Conservation (phyloP, 2,888 invertebrate genomes). For the Sarcophaga caerulescens region DNA sequence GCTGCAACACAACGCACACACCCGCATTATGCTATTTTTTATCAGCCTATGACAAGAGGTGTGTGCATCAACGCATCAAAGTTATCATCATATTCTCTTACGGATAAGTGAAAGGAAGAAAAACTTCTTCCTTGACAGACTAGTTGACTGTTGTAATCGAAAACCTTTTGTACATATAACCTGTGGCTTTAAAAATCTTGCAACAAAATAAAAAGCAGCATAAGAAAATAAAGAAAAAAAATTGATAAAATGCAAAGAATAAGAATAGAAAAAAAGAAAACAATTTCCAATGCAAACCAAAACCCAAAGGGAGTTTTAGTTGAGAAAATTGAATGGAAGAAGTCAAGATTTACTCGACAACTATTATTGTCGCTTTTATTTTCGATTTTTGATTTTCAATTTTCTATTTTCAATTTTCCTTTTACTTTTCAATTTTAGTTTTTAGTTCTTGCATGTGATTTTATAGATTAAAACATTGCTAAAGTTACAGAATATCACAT, state of each 20-base stretch:
- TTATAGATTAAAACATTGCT: background rate
- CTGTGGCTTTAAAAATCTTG: conserved; percentile 47
- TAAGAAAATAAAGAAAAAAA: conserved; percentile 19
- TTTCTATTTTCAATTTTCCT: conserved; percentile 5
- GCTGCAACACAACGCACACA: no score
- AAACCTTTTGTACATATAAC: conserved; percentile 54
- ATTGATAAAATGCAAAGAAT: background rate
- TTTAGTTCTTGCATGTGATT: conserved; percentile 1
- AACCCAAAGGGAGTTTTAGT: conserved; percentile 50
- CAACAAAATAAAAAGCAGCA: conserved; percentile 7
- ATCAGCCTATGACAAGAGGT: background rate
- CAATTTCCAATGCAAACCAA: conserved; percentile 34
- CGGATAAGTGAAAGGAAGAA: conserved; percentile 7
- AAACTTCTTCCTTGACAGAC: conserved; percentile 24
- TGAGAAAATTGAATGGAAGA: conserved; percentile 50
- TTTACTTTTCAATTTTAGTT: background rate
- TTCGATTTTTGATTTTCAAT: no score
- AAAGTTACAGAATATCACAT: background rate
- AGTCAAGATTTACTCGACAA: conserved; percentile 28
- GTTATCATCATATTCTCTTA: conserved; percentile 21
- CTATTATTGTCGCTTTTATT: conserved; percentile 26
- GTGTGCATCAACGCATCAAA: conserved; percentile 1
- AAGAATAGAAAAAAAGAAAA: background rate
- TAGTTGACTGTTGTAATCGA: conserved; percentile 26
- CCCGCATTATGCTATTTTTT: background rate